Conservation (phyloP, 2,113 vertebrate species). For the Psilopsiagon aurifrons region DNA sequence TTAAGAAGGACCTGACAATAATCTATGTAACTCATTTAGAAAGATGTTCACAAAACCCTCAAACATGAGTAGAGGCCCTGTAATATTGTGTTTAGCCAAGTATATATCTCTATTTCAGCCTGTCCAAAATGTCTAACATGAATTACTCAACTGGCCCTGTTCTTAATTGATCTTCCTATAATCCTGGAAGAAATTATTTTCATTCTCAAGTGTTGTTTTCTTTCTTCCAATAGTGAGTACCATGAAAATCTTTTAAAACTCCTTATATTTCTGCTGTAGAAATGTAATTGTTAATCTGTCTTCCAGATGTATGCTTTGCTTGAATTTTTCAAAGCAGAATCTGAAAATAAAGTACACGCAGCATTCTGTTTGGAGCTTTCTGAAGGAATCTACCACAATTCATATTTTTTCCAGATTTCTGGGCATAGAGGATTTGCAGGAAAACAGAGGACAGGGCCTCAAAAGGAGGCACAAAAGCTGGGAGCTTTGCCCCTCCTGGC, state of each 20-base stretch:
- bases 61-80: not conserved
- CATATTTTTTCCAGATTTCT: not conserved
- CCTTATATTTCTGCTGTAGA: not conserved
- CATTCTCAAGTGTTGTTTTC: not conserved
- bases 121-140: not conserved
- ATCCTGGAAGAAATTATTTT: constrained; percentile 51
- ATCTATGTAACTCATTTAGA: not conserved
- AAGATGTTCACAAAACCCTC: not conserved
- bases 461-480: not conserved
- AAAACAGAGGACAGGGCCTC: not conserved
- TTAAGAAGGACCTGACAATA: not conserved
- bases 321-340: constrained; percentile 5
- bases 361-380: not conserved
- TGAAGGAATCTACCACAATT: not conserved
- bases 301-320: not conserved
- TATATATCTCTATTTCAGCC: not conserved
- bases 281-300: constrained; percentile 11
- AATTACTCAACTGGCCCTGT: constrained; percentile 27
- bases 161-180: constrained; percentile 55
- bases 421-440: not conserved
- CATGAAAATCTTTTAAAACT: not conserved
- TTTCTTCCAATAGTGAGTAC: not conserved
- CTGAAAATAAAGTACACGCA: not conserved
- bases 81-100: not conserved
- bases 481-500: not conserved